Evolutionary conservation across 2,888 invertebrate genomes (phyloP).

Genomic region (Pyrgus malvae): DNA sequence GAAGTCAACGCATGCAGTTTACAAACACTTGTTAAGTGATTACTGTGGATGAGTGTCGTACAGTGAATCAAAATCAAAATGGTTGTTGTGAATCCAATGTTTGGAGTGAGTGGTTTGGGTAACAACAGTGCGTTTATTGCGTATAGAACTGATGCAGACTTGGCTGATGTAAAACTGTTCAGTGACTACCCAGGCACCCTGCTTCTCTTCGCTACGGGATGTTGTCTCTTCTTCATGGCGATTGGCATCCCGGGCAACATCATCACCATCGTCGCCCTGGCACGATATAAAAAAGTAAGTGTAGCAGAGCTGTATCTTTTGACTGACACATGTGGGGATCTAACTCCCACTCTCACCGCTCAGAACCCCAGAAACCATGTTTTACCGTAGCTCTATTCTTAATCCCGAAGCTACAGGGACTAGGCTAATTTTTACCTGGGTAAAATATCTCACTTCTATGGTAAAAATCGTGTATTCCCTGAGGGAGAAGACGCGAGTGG

Average conservation of each 20-base stretch:
- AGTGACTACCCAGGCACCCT: conserved; percentile 85
- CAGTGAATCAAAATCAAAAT: conserved; percentile 5
- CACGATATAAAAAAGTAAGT: conserved; percentile 88
- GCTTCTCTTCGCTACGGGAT: conserved; percentile 85
- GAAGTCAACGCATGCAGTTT: conserved; percentile 44
- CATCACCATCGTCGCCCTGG: conserved; percentile 88
- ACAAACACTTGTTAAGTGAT: conserved; percentile 56
- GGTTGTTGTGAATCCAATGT: conserved; percentile 38
- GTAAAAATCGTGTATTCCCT: too few relatives aligned
- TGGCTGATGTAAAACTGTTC: conserved; percentile 79
- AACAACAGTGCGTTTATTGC: conserved; percentile 31
- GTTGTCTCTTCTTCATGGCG: conserved; percentile 87
- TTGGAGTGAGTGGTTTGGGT: conserved; percentile 22
- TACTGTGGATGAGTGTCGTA: conserved; percentile 49
- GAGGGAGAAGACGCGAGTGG: too few relatives aligned
- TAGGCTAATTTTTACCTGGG: too few relatives aligned
- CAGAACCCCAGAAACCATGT: too few relatives aligned
- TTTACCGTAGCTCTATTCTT: too few relatives aligned
- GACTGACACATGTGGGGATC: too few relatives aligned
- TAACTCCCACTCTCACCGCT: too few relatives aligned
- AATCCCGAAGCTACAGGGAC: too few relatives aligned
- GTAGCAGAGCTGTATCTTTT: background rate
- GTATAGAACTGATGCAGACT: conserved; percentile 43
- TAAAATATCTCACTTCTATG: too few relatives aligned
- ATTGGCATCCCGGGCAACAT: conserved; percentile 91